Evolutionary conservation across 2,113 vertebrate genomes (phyloP).

Genomic region (Podarcis cretensis): DNA sequence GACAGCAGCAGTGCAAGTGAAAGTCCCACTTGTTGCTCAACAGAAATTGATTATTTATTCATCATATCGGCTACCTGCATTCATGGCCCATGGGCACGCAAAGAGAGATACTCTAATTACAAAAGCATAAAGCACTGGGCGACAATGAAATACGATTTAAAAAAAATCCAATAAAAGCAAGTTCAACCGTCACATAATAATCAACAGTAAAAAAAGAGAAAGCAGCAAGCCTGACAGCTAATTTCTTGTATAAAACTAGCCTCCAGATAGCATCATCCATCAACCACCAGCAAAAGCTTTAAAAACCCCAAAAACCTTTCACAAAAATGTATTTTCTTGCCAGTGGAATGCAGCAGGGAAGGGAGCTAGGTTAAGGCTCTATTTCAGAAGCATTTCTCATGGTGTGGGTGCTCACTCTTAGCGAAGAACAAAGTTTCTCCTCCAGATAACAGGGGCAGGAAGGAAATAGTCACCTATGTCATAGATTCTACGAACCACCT

Average conservation of each 20-base stretch:
- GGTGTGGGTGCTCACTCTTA: not conserved
- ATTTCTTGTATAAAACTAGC: not conserved
- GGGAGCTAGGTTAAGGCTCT: not conserved
- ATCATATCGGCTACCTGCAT: not conserved
- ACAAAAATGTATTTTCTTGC: not conserved
- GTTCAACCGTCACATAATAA: not conserved
- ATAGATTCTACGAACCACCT: too few species aligned
- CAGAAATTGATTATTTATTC: not conserved
- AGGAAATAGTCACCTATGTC: not conserved
- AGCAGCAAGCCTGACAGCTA: too few species aligned
- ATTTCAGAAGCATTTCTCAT: not conserved
- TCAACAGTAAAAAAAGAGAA: not conserved
- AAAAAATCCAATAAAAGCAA: not conserved
- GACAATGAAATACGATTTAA: not conserved
- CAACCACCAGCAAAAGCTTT: not conserved
- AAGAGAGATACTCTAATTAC: not conserved
- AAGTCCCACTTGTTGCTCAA: not conserved
- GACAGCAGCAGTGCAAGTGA: not conserved
- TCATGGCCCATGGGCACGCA: not conserved
- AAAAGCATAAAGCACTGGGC: not conserved
- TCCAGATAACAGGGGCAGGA: not conserved
- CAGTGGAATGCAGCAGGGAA: not conserved
- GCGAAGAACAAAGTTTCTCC: too few species aligned
- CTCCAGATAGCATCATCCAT: not conserved
- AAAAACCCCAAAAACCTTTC: not conserved